Evolutionary conservation across 1,140 invertebrate species (phyloP), one percentile per base, ranked within the genome.

Genomic region (Delia radicum): DNA sequence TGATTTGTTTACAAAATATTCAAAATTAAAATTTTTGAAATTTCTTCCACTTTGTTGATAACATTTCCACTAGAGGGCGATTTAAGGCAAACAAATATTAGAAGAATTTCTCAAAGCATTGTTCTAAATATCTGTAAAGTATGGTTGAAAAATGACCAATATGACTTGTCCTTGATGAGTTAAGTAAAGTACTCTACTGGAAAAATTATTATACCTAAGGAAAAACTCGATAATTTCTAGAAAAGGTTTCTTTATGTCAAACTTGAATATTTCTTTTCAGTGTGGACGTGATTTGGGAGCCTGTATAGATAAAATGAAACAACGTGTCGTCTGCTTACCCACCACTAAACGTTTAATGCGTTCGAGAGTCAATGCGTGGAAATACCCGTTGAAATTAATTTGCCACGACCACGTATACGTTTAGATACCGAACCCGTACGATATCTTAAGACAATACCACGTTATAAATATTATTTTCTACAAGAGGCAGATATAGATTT

Each of bases 311-410:
- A 81, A 82, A 24, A 81, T 78, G 80, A 81, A 81, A 2, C 83
- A 82, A 74, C 80, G 83, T 4, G 82, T 86, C 0, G 80, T 86
- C 2, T 83, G 85, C 33, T 61, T 86, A 28, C 85, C 84, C 1
- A 80, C 83, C 8, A 85, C 85, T 0, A 86, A 86, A 65, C 78
- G 85, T 6, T 21, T 86, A 5, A 83, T 86, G 81, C 82, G 85
- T 2, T 82, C 26, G 85, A 86, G 15, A 85, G 82, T 10, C 81
- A 84, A 37, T 86, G 85, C 21, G 77, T 86, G 4, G 85, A 86
- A 73, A 78, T 79, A 18, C 85, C 85, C 0, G 80, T 82, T 18
- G 83, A 85, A 75, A 84, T 86, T 8, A 83, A 82, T 73, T 73
- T 86, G n/a, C 85, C 85, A 6, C 69, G 82, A 29, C 85, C 85